Percentiles rank a stretch among this genome's conserved stretches.
Evolutionary conservation across 64 coral and sea anemone genomes (phyloP).

Genomic region (Montipora efflorescens): DNA sequence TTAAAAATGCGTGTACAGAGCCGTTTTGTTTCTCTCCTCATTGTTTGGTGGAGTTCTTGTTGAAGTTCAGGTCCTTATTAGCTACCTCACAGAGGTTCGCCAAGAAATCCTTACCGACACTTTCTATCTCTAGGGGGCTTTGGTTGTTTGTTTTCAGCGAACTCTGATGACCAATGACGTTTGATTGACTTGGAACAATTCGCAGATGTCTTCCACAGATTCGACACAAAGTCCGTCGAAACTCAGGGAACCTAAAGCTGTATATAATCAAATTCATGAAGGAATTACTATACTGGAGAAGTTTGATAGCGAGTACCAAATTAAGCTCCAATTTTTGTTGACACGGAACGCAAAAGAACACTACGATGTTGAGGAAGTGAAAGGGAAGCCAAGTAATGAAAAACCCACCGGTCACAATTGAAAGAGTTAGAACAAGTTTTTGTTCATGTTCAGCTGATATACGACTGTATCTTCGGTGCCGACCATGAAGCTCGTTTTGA

Average conservation of each 20-base stretch:
- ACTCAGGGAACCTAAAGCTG: slow-evolving; percentile 83
- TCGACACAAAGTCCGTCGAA: slow-evolving; percentile 64
- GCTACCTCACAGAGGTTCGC: neutral
- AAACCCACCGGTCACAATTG: slow-evolving; percentile 79
- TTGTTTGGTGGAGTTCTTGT: no score
- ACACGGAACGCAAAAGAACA: slow-evolving; percentile 71
- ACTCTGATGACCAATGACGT: neutral
- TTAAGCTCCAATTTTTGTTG: neutral
- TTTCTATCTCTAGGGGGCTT: neutral
- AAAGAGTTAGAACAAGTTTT: slow-evolving; percentile 76
- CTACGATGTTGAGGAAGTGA: slow-evolving; percentile 77
- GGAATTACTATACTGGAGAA: slow-evolving; percentile 84
- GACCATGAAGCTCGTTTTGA: slow-evolving; percentile 15
- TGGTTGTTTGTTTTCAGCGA: slow-evolving; percentile 10
- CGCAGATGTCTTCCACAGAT: neutral
- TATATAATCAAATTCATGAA: slow-evolving; percentile 83
- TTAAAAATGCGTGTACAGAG: no score
- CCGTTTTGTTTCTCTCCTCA: no score
- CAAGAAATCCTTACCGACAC: neutral
- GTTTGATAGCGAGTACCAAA: slow-evolving; percentile 64
- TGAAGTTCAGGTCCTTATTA: no score
- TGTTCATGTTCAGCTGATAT: slow-evolving; percentile 47
- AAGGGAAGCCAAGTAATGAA: slow-evolving; percentile 91
- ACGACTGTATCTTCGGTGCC: neutral
- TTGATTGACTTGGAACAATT: neutral